Evolutionary conservation across 2,797 vertebrate genomes (phyloP).

Genomic region (Pseudotriccus pelzelni): DNA sequence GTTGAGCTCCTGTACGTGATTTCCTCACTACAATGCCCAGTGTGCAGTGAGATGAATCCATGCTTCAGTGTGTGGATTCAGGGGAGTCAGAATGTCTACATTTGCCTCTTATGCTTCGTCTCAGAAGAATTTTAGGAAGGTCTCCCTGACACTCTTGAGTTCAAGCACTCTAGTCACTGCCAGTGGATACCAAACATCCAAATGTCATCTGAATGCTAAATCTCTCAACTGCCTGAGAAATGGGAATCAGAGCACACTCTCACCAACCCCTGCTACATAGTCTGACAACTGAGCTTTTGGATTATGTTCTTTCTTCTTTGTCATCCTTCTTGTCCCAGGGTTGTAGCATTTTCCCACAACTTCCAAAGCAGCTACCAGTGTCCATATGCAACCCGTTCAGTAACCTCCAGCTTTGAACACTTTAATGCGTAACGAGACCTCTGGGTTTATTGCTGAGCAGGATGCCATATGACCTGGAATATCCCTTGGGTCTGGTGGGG

Average conservation of each 20-base stretch:
- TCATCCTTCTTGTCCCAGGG: neutral
- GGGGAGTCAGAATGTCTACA: neutral
- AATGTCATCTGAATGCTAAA: neutral
- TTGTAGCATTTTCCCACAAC: neutral
- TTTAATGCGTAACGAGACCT: neutral
- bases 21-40: neutral
- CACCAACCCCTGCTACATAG: neutral
- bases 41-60: neutral
- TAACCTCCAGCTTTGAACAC: neutral
- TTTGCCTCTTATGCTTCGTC: neutral
- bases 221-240: neutral
- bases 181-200: neutral
- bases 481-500: neutral
- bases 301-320: neutral
- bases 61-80: neutral
- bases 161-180: neutral
- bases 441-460: rapidly evolving
- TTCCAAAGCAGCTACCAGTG: neutral
- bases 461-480: neutral
- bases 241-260: rapidly evolving
- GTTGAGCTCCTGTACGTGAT: neutral
- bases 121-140: neutral
- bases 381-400: neutral
- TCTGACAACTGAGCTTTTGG: neutral
- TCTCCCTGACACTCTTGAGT: neutral